Evolutionary conservation across 2,888 invertebrate species (phyloP), one percentile per base, ranked within the genome.

Genomic region (Drosophila monieri): DNA sequence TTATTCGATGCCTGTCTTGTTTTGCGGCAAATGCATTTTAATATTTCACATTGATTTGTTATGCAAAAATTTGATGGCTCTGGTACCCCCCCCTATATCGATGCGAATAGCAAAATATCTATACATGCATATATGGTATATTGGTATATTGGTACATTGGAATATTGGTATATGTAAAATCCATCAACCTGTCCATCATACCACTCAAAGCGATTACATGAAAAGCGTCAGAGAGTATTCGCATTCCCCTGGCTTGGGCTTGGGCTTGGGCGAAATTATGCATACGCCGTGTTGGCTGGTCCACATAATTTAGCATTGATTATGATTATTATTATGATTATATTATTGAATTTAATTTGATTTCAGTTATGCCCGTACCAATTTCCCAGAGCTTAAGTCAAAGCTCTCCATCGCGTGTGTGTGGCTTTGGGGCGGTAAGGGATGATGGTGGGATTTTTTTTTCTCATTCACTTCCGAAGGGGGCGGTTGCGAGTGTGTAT

Each of bases 271-370:
- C 37, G 54, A 71, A 78, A 81, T 78, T 81, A 78, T 79, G 78
- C 83, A 83, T 80, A 87, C 87, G 81, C 81, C 85, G 78, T 67
- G 85, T 80, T 74, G 78, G 70, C 60, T 49, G 65, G 70, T 64
- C 74, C 74, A 77, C 85, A 87, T 87, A 85, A 76, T 87, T 87
- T 87, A 78, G 76, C 81, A 83, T 83, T 83, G 80, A 79, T 88
- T 84, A 80, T 85, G 79, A 85, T 81, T 85, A 74, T 88, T 83
- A 86, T 78, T 77, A 74, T 78, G 83, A 87, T 84, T 85, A 74
- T 88, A 79, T 88, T 85, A 88, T 84, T 88, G 79, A 83, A 88
- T 88, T 84, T 88, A 88, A 85, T 85, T 85, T 85, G 78, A 85
- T 75, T 85, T 71, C 74, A 66, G 74, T 71, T 75, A 68, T 10